Conservation (phyloP, 53 echinoderm and acorn worm species). For the Echinometra lucunter region DNA sequence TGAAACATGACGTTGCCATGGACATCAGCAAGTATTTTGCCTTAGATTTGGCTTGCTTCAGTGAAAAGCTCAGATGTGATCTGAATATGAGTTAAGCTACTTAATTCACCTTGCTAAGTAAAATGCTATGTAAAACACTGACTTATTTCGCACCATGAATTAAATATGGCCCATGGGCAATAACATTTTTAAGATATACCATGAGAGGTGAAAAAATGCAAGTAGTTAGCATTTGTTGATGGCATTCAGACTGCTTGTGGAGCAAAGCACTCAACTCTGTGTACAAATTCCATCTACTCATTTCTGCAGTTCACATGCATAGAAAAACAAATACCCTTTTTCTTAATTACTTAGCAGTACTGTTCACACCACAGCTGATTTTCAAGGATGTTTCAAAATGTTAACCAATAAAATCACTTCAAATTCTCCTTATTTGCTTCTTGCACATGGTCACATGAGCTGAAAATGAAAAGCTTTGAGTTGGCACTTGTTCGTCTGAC, state of each 20-base stretch:
- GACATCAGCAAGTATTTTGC: too few relatives aligned
- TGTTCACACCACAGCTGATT: neutral
- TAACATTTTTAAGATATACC: too few relatives aligned
- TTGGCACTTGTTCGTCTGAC: neutral
- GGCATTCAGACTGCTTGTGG: neutral
- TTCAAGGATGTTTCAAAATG: neutral
- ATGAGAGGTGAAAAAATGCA: too few relatives aligned
- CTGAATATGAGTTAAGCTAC: too few relatives aligned
- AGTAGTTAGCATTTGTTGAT: too few relatives aligned
- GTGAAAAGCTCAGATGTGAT: too few relatives aligned
- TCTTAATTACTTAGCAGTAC: neutral
- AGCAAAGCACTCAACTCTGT: neutral
- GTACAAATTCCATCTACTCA: neutral
- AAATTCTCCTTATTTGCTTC: neutral
- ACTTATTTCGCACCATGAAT: too few relatives aligned
- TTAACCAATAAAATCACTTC: neutral
- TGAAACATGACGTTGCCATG: too few relatives aligned
- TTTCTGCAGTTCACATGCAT: neutral
- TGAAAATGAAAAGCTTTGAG: neutral
- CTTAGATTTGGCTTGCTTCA: too few relatives aligned
- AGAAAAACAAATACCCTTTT: neutral
- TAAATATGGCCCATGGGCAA: too few relatives aligned
- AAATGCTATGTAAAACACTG: too few relatives aligned
- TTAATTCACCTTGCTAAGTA: too few relatives aligned
- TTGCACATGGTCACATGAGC: neutral